phyloP scores from a whole-genome alignment of 1,140 invertebrate species.

The Tetragnatha versicolor region DNA sequence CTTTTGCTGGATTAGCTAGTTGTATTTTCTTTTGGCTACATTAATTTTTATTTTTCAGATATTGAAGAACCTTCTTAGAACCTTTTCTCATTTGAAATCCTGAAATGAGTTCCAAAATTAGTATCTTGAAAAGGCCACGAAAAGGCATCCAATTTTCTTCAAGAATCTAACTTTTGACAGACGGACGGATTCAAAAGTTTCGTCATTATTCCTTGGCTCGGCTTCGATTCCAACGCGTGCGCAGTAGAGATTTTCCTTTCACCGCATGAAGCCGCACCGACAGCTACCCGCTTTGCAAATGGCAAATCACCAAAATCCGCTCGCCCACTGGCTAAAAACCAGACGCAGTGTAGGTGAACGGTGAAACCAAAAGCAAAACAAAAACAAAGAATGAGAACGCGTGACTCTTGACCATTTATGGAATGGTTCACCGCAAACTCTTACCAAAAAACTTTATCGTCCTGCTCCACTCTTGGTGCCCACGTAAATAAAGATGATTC shows the following conservation, averaged over 20 bases:
- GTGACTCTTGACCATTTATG: slow-evolving; percentile 5
- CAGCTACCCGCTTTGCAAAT: neutral
- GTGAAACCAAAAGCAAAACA: slow-evolving; percentile 7
- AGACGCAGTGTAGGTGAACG: slow-evolving; percentile 36
- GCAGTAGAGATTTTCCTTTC: neutral
- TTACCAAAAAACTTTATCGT: neutral
- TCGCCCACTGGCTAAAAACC: slow-evolving; percentile 18
- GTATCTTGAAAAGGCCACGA: neutral
- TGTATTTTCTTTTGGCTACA: too few species aligned
- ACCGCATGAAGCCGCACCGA: neutral
- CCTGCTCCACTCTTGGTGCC: neutral
- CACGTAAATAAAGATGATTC: neutral
- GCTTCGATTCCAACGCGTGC: slow-evolving; percentile 10
- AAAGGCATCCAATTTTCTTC: too few species aligned
- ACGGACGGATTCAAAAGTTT: neutral
- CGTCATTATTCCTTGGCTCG: slow-evolving; percentile 30
- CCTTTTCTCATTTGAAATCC: too few species aligned
- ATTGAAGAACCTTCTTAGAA: neutral
- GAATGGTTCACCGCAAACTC: neutral
- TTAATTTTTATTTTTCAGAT: too few species aligned
- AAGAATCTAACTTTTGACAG: too few species aligned
- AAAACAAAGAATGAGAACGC: slow-evolving; percentile 21
- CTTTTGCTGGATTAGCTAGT: too few species aligned
- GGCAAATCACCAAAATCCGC: neutral
- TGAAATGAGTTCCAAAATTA: neutral